These are phyloP conservation scores for Neostethus bicornis DNA, from an alignment of 2,797 vertebrate species.

Conservation along the genomic window DNA sequence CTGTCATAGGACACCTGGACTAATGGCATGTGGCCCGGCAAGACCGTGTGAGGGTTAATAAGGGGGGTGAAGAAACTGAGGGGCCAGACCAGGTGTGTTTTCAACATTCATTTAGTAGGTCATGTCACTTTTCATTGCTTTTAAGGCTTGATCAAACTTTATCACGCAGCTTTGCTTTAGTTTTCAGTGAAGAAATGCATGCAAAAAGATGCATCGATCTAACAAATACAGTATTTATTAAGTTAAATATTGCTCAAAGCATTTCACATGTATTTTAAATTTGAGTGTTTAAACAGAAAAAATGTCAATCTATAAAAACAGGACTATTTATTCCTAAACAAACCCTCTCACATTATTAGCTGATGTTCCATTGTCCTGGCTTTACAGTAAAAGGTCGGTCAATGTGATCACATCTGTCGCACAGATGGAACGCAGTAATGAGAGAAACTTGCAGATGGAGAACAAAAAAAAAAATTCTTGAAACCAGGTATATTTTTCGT, in stretches of 20 bases:
- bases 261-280: neutral
- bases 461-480: neutral
- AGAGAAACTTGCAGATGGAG: neutral
- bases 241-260: no score
- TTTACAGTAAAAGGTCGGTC: neutral
- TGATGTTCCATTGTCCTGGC: neutral
- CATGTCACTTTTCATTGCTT: constrained; percentile 46
- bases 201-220: constrained; percentile 14
- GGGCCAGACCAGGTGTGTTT: constrained; percentile 62
- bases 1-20: constrained; percentile 59
- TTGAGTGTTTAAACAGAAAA: neutral
- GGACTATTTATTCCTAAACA: neutral
- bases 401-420: neutral
- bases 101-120: constrained; percentile 41
- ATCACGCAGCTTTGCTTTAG: constrained; percentile 33
- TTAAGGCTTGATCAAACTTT: constrained; percentile 63
- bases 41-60: neutral
- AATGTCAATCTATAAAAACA: neutral
- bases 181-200: constrained; percentile 28
- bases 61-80: neutral
- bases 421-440: neutral
- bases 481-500: neutral
- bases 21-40: constrained; percentile 46
- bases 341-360: neutral
- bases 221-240: constrained; percentile 10